Base-by-base conservation (phyloP, 2,797 vertebrate genomes). In the Petrocephalus schoutedeni region DNA sequence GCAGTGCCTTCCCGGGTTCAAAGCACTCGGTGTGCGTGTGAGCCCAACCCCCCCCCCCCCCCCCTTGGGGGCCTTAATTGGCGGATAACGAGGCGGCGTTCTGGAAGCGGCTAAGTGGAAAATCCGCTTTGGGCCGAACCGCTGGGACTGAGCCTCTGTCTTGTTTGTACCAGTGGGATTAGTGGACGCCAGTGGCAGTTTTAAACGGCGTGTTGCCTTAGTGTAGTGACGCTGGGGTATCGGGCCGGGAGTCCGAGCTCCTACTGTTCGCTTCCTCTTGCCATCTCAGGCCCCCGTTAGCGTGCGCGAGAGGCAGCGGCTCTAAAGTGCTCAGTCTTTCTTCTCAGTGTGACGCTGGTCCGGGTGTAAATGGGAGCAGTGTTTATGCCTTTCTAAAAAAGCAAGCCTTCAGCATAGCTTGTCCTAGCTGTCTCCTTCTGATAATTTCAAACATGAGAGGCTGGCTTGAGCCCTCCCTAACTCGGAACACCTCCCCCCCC, bases 241-340 rank as follows among this genome's bases (percentile, higher is more conserved):
- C 36, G 90, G 85, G 90, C 84, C 90, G 89, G 93, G 90, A 28
- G 28, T 28, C 28, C 28, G 28, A 28, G 85, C 93, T 92, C 94
- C 91, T 92, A 91, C 90, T 92, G 93, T 93, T 96, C 95, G 93
- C 95, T 96, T 95, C 95, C 95, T 95, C 91, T 88, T 36, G 91
- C 91, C 90, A 92, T 94, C 94, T 90, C 89, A 23, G 89, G 92
- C 93, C 92, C 94, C 91, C 92, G 89, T 93, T 92, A 92, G 93
- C 93, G 93, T 93, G 94, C 92, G 94, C 92, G 95, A 94, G 94
- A 93, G 94, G 94, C 95, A 93, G 71, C 92, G 94, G 89, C 87
- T 87, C 86, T 92, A 91, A 93, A 93, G 92, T 92, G 91, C 89
- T 88, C 93, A 92, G 92, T 94, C 92, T 93, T 93, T 91, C 92